Evolutionary conservation across 2,888 invertebrate species (phyloP), one percentile per base, ranked within the genome.

Genomic region (Rhagophthalmus giganteus): DNA sequence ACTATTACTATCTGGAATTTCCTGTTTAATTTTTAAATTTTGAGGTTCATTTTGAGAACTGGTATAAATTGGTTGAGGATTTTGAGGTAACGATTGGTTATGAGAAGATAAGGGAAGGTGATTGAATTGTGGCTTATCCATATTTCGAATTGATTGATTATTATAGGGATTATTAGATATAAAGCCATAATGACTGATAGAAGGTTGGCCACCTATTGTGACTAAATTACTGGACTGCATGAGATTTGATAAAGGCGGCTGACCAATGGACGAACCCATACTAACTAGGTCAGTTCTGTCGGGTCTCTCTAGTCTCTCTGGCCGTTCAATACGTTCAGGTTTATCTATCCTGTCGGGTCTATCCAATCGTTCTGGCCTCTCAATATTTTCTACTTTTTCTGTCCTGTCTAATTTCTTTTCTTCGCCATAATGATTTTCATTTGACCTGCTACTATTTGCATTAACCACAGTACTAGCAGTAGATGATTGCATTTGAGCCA

Each of bases 11-110:
- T 75, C 77, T 52, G 76, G 77, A 40, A 82, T 78, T 71, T 86
- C 87, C 63, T 86, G 84, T 65, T 86, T 87, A 20, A 87, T 84
- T 68, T 87, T 87, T 44, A 86, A 74, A 70, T 87, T 86, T 66
- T 87, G 86, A 4, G 86, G 86, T 64, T 87, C 86, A 69, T 77
- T 81, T 62, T 78, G 76, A 20, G 65, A 59, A 44, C 49, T 59
- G 8, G 63, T 46, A 14, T 59, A 55, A 32, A 52, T 34, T 8
- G 55, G 60, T 20, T 53, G 54, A 6, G 54, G 33, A 7, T 41
- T 48, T 26, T 61, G 61, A 13, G 54, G 28, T 16, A 49, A 35
- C 10, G 15, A 33, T 14, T 44, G 49, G 34, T 33, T 52, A 7
- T 27, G 27, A 20, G 20, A 20, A 5, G 20, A 20, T 5, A 20